These are phyloP conservation scores for Ips nitidus DNA, from an alignment of 1,140 invertebrate genomes.

Conservation along the genomic window DNA sequence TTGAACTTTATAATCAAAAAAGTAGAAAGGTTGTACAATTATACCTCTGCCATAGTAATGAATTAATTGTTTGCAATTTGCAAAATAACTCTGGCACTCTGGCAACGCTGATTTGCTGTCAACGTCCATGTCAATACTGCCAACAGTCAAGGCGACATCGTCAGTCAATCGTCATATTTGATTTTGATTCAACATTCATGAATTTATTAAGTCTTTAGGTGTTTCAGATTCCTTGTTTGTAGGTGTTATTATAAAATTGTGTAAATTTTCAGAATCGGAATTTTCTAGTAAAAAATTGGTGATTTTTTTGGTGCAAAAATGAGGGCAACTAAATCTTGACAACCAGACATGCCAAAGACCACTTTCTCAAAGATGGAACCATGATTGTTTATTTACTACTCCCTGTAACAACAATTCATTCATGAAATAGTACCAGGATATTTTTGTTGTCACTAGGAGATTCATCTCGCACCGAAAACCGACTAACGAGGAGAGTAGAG, in stretches of 20 bases:
- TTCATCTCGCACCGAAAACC: conserved; percentile 4
- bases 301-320: not conserved
- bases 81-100: not conserved
- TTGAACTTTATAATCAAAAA: no score
- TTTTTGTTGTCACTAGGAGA: conserved; percentile 31
- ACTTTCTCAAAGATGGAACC: conserved; percentile 8
- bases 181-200: not conserved
- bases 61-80: not conserved
- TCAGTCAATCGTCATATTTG: not conserved
- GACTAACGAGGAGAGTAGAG: not conserved
- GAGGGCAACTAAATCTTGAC: not conserved
- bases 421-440: conserved; percentile 43
- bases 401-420: conserved; percentile 48
- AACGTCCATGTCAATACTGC: not conserved
- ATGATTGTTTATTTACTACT: conserved; percentile 48
- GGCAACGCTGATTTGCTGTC: not conserved
- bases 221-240: conserved; percentile 29
- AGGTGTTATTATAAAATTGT: conserved; percentile 32
- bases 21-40: no score
- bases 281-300: conserved; percentile 6
- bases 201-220: not conserved
- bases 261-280: conserved; percentile 14
- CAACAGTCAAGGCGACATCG: not conserved
- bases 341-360: not conserved
- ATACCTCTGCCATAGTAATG: no score